Base-by-base conservation (phyloP, 1,140 invertebrate genomes). In the Holcopasites calliopsidis region DNA sequence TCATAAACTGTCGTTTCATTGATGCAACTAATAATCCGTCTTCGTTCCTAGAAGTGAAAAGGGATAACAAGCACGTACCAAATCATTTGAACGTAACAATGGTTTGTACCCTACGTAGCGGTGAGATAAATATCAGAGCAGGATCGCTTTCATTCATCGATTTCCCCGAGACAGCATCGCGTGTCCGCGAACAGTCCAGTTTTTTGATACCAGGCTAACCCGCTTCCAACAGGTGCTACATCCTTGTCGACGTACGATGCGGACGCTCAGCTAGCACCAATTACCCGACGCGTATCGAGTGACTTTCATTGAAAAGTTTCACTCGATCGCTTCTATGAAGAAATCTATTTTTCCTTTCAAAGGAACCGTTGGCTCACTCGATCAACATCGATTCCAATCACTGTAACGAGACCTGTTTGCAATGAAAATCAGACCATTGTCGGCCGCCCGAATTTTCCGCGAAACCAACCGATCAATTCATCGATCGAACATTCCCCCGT, bases 221-320 rank as follows among this genome's bases (percentile, higher is more conserved):
- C 75, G 84, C 50, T 78, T 72, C 47, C 61, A 83, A 83, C 82
- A 83, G 72, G 77, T 83, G 77, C 62, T 5, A 50, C 62, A 49
- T 79, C 77, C 52, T 76, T 44, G 47, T 68, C 76, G 44, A 28
- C 2, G 13, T 42, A 28, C 68, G n/a, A 65, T 61, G 66, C 72
- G 66, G 42, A 71, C 52, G 44, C 44, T 42, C 76, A 58, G 44
- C n/a, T n/a, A 47, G 11, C 11, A 1, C 44, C 3, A 5, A 13
- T 47, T 71, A 50, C 35, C 52, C 44, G 18, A 40, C 49, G 26
- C 49, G 42, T 11, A 78, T 65, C 69, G 49, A 42, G 58, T 58
- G 49, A 79, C 81, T 83, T 83, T 83, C 81, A 72, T 79, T 82
- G 64, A 83, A 47, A 47, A 73, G 69, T 79, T 82, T 83, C 80